Base-by-base conservation (phyloP, 2,113 vertebrate genomes). In the Bubo blakistoni region DNA sequence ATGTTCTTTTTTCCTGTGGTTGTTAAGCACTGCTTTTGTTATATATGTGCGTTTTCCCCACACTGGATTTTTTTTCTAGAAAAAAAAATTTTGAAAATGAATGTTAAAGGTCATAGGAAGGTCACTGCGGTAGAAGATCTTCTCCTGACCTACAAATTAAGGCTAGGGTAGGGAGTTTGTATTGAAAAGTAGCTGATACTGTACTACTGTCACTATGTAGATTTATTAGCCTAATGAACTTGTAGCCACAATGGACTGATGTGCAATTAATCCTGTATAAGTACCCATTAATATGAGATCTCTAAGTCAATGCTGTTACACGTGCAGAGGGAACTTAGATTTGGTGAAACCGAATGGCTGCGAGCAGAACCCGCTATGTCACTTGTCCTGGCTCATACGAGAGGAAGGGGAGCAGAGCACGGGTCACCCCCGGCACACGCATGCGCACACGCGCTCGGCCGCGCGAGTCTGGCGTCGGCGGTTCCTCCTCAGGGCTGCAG, bases 21-120 rank as follows among this genome's bases (percentile, higher is more conserved):
- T 93, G 96, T 97, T 97, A 98, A 98, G 98, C 98, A 99, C 98
- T 98, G 98, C 96, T 96, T 97, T 97, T 94, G 89, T 95, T 88
- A 42, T 82, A 92, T 77, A 92, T 95, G 96, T 96, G 97, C 97
- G 11, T 96, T 97, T 96, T 97, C 98, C 98, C 98, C 99, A 99
- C 99, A 99, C 99, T 99, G 98, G 99, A 99, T 98, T 97, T 98
- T 88, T 84, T 90, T 62, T 36, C 21, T 59, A 94, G 91, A 96
- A 32, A 67, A 61, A 32, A 46, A 46, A 6, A 40, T 91, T 87
- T 77, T 97, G 67, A 92, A 93, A 96, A 97, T 98, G 98, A 98
- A 98, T 98, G 98, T 98, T 94, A 47, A 96, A 77, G 92, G 96
- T 93, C 92, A 13, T 66, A 79, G 93, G 97, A 93, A 97, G 95